These are phyloP conservation scores for Meandrina meandrites DNA, from an alignment of 92 coral and sea anemone species.

Conservation along the genomic window DNA sequence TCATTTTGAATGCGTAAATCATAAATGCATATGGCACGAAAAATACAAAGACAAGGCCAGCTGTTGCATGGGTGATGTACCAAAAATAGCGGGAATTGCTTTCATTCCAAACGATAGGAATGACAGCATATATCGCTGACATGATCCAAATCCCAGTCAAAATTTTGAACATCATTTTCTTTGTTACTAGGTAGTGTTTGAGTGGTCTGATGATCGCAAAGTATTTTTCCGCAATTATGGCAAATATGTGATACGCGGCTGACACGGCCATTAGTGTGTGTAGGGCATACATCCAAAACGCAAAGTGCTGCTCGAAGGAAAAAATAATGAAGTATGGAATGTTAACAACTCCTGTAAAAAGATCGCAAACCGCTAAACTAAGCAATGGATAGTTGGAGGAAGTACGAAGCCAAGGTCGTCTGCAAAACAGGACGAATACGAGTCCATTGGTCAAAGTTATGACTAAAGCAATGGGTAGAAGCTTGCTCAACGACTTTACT, in stretches of 20 bases:
- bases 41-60: slow-evolving; percentile 52
- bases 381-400: not conserved
- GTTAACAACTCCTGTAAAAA: not conserved
- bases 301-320: not conserved
- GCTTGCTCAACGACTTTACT: not conserved
- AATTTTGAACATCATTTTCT: slow-evolving; percentile 27
- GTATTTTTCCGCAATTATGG: slow-evolving; percentile 63
- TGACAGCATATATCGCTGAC: slow-evolving; percentile 46
- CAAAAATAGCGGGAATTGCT: not conserved
- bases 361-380: slow-evolving; percentile 9
- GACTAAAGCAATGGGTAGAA: not conserved
- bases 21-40: slow-evolving; percentile 58
- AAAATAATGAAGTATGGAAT: slow-evolving; percentile 3
- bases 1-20: slow-evolving; percentile 45
- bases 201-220: slow-evolving; percentile 70
- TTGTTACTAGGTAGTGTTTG: slow-evolving; percentile 55
- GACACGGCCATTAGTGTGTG: slow-evolving; percentile 50
- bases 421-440: not conserved
- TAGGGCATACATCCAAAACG: slow-evolving; percentile 1
- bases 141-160: slow-evolving; percentile 51
- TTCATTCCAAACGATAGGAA: slow-evolving; percentile 51
- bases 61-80: slow-evolving; percentile 47
- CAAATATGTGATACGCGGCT: slow-evolving; percentile 65
- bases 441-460: slow-evolving; percentile 3
- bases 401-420: not conserved